Conservation (phyloP, 2,113 vertebrate species). For the Lepus timidus region DNA sequence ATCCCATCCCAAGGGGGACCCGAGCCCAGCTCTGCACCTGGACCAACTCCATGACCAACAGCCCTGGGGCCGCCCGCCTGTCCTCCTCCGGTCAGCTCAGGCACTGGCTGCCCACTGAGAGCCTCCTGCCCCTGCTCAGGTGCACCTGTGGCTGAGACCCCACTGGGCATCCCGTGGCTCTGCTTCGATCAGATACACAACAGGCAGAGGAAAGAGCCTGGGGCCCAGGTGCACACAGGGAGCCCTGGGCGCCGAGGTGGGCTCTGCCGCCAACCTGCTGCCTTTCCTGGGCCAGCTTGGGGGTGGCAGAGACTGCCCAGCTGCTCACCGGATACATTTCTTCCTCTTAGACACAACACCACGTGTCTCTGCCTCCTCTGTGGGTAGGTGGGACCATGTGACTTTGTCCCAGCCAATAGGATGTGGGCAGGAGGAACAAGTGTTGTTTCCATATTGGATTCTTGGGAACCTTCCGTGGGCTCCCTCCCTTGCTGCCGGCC, state of each 20-base stretch:
- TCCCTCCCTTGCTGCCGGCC: neutral
- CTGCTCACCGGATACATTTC: neutral
- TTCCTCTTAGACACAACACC: neutral
- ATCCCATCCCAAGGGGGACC: neutral
- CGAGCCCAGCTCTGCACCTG: neutral
- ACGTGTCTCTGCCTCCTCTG: neutral
- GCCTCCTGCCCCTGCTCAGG: neutral
- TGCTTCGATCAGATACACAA: neutral
- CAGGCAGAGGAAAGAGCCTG: neutral
- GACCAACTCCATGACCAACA: neutral
- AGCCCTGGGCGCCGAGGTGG: neutral
- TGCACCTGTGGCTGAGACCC: no score
- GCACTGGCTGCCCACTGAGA: neutral
- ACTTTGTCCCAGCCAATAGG: neutral
- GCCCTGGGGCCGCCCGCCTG: no score
- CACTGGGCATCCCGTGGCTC: neutral
- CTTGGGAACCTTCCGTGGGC: neutral
- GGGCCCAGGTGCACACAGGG: neutral
- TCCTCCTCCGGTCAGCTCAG: neutral
- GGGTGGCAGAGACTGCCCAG: neutral
- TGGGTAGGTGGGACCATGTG: neutral
- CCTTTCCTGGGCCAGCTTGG: neutral
- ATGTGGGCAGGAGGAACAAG: neutral
- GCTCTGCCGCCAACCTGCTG: neutral
- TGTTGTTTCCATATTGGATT: neutral